Base-by-base conservation (phyloP, 2,113 vertebrate species). In the Chionis minor region DNA sequence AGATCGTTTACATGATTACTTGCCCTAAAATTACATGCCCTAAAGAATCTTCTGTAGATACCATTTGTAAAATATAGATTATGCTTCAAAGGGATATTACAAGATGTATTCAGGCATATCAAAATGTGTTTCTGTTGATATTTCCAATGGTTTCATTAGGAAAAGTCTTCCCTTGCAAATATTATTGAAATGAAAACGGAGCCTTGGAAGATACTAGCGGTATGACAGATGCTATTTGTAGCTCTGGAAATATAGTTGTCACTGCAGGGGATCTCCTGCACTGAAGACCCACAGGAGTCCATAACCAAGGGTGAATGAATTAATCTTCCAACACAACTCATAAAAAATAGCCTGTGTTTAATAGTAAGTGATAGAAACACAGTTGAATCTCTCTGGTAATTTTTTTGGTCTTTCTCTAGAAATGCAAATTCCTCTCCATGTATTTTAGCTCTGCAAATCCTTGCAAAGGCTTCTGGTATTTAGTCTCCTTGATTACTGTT, bases 171-270 rank as follows among this genome's bases (percentile, higher is more conserved):
- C 44, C 66, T 96, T 96, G 91, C 86, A 96, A 96, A 94, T 70
- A 96, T 82, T 85, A 88, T 10, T 93, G 81, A 97, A 96, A 95
- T 85, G 61, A 95, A 97, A 93, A 94, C 0, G 3, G 47, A 91
- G 84, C 84, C 62, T 84, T 86, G 67, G 77, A 96, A 96, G 82
- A 61, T 82, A 35, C 69, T 81, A 81, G 81, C 2, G 0, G 32
- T 61, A n/a, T 92, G 96, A 94, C 96, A 97, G 93, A 96, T 96
- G 94, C 82, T 92, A 66, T 97, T 84, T 82, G 70, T 63, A 92
- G 90, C 85, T 97, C 72, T 95, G 92, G 75, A 98, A 97, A 96
- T 88, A 70, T 0, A 93, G 92, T 94, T 98, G 95, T 97, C 97
- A 97, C 94, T 94, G 95, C 79, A 86, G 81, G 92, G 97, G 71